Percentiles rank a stretch among this genome's conserved stretches.
These are phyloP conservation scores for Holcopasites calliopsidis DNA, from an alignment of 1,140 invertebrate genomes.

Conservation along the genomic window DNA sequence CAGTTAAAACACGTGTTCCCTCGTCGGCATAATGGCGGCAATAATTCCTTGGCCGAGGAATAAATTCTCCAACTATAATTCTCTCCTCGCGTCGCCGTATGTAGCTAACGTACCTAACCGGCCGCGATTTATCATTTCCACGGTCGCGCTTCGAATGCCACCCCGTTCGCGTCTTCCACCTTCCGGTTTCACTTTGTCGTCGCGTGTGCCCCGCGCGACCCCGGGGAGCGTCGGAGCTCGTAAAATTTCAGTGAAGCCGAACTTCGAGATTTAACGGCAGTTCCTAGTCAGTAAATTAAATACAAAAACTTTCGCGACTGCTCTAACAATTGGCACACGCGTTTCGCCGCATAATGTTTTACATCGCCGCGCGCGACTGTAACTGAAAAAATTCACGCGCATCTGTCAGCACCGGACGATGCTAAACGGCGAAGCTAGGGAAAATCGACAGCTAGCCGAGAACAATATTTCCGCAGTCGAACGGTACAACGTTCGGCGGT, in stretches of 20 bases:
- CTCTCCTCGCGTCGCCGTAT: slow-evolving; percentile 68
- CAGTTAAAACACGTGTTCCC: slow-evolving; percentile 74
- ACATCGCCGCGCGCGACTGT: no score
- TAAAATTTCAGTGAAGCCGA: no score
- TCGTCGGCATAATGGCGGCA: slow-evolving; percentile 72
- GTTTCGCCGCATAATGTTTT: no score
- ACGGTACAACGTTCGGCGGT: neutral
- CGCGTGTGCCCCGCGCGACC: neutral
- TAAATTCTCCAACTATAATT: slow-evolving; percentile 79
- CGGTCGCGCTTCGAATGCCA: slow-evolving; percentile 63
- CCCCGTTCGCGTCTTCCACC: slow-evolving; percentile 20
- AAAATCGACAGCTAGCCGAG: no score
- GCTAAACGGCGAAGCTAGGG: no score
- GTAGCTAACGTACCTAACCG: slow-evolving; percentile 76
- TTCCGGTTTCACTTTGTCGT: slow-evolving; percentile 6
- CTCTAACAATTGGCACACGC: no score
- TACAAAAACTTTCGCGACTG: no score
- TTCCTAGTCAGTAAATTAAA: no score
- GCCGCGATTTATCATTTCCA: slow-evolving; percentile 75
- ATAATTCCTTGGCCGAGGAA: slow-evolving; percentile 73
- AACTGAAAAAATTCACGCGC: no score
- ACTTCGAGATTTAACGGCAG: no score
- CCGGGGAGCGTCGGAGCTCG: no score
- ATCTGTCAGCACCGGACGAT: no score
- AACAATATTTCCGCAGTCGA: neutral